Base-by-base conservation (phyloP, 2,888 invertebrate species). In the Hetaerina titia region DNA sequence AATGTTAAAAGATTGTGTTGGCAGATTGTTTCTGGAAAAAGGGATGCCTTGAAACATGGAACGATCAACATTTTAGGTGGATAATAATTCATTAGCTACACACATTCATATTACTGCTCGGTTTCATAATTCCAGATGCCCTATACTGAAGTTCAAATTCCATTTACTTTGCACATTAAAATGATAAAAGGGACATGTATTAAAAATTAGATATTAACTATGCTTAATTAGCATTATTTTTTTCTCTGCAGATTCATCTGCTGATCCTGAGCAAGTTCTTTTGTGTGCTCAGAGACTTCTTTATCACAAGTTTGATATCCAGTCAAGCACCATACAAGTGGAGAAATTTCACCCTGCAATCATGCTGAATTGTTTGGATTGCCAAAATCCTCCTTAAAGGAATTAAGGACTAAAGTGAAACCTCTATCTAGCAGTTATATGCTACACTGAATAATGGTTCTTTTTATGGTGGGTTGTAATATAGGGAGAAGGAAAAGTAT, bases 281-380 rank as follows among this genome's bases (percentile, higher is more conserved):
- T 96, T 96, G 95, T 96, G 96, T 95, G 97, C 97, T 9, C 96
- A 97, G 81, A 96, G 96, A 94, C 95, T 97, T 95, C 96, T 97
- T 64, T 96, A 97, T 95, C 96, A 96, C 95, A 97, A 97, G 96
- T 96, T 97, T 96, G 96, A 96, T 57, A 96, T 97, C 94, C 96
- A 96, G 94, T 96, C 96, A 95, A 97, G 97, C 95, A 97, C 97
- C 13, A 96, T 97, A 74, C 97, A 97, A 96, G 96, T 97, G 94
- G 97, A 97, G 96, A 96, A 96, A n/a, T 97, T 97, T 95, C 96
- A 96, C 96, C 96, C 96, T 58, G 96, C 96, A 81, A 96, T 96
- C 74, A 96, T 97, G 96, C 96, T 96, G 69, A 95, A 96, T 94
- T 97, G 96, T 95, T 95, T 95, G 56, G 96, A 96, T 95, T 96